These are phyloP conservation scores for Malacoraja senta DNA, from an alignment of 2,797 vertebrate species.

Conservation along the genomic window DNA sequence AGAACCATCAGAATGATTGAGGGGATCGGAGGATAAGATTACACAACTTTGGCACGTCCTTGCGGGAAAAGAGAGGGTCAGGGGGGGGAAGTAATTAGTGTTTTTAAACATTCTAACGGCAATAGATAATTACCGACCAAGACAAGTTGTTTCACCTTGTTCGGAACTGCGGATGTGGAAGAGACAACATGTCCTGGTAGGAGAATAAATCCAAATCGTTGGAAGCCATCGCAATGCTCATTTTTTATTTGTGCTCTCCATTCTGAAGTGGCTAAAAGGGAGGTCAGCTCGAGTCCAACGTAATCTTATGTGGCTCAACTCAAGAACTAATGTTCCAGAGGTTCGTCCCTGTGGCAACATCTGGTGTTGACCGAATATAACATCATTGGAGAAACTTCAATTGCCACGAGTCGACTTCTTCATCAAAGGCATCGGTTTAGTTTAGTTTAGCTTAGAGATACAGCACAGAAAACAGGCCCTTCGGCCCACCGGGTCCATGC, in stretches of 20 bases:
- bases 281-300: too few relatives aligned
- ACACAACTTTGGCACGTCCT: neutral
- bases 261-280: neutral
- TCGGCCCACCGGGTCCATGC: too few relatives aligned
- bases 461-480: too few relatives aligned
- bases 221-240: neutral
- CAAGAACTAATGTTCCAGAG: neutral
- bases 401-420: too few relatives aligned
- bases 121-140: neutral
- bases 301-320: neutral
- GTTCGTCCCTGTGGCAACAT: neutral
- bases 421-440: too few relatives aligned
- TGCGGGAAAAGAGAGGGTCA: neutral
- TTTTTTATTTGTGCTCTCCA: neutral
- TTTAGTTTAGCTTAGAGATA: too few relatives aligned
- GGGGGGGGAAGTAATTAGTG: neutral
- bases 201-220: neutral
- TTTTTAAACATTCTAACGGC: neutral
- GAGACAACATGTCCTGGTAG: too few relatives aligned
- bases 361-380: neutral
- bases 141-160: neutral
- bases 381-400: neutral
- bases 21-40: neutral
- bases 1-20: neutral
- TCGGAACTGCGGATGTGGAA: neutral